Conservation (phyloP, 2,888 invertebrate genomes). For the Parapristionchus giblindavisi region DNA sequence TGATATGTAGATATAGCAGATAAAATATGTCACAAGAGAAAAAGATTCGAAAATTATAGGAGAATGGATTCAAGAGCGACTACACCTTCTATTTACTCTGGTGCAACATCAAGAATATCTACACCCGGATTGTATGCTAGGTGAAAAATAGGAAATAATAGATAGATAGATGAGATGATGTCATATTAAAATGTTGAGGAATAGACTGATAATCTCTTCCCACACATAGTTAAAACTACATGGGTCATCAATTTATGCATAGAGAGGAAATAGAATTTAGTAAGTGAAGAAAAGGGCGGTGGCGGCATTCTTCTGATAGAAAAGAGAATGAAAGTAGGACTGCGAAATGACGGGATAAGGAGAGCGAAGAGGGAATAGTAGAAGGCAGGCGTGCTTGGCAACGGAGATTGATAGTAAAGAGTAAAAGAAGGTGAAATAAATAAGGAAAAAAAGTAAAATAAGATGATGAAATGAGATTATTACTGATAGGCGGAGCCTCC, state of each 20-base stretch:
- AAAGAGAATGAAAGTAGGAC: neutral
- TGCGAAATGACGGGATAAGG: neutral
- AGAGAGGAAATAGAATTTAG: constrained; percentile 22
- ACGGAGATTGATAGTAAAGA: constrained; percentile 14
- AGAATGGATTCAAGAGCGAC: neutral
- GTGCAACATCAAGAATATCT: neutral
- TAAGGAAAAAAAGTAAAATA: neutral
- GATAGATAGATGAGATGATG: neutral
- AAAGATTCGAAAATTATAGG: neutral
- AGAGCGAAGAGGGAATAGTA: neutral
- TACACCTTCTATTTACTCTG: constrained; percentile 23
- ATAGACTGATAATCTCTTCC: no score
- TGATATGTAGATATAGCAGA: neutral
- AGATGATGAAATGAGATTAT: neutral
- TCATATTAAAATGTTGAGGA: neutral
- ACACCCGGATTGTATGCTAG: neutral
- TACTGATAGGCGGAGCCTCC: neutral
- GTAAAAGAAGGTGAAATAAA: constrained; percentile 16
- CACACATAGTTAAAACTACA: no score
- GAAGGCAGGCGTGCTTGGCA: constrained; percentile 16
- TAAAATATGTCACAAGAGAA: no score
- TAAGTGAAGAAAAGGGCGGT: neutral
- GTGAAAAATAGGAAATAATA: neutral
- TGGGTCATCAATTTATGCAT: neutral
- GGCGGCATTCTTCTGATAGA: neutral